Evolutionary conservation across 2,888 invertebrate genomes (phyloP).

Genomic region (Hartigia nigra): DNA sequence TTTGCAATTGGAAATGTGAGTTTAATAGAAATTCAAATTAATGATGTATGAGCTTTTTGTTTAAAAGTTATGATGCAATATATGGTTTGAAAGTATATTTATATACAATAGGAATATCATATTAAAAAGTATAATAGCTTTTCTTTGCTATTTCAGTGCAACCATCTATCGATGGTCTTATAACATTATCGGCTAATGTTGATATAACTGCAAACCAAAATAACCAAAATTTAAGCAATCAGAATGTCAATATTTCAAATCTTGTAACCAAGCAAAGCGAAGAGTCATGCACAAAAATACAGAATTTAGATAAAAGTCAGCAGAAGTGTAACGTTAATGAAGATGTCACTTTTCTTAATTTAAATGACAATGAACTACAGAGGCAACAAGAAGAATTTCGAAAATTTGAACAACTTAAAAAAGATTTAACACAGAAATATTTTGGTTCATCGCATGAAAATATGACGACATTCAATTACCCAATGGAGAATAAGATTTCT

Average conservation of each 20-base stretch:
- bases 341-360: conserved; percentile 12
- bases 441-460: conserved; percentile 31
- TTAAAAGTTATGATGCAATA: not conserved
- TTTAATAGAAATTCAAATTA: conserved; percentile 1
- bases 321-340: conserved; percentile 10
- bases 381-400: conserved; percentile 32
- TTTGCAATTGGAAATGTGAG: conserved; percentile 54
- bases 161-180: conserved; percentile 44
- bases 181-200: conserved; percentile 41
- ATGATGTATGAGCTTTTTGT: conserved; percentile 5
- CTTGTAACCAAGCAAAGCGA: conserved; percentile 11
- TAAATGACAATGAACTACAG: conserved; percentile 29
- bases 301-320: conserved; percentile 7
- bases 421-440: conserved; percentile 25
- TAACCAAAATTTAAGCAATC: conserved; percentile 3
- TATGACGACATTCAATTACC: conserved; percentile 31
- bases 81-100: not conserved
- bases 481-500: conserved; percentile 6
- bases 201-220: conserved; percentile 20
- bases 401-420: conserved; percentile 34
- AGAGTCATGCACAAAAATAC: not conserved
- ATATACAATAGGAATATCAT: conserved; percentile 1
- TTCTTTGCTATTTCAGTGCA: conserved; percentile 35
- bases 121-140: not conserved
- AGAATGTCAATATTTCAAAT: conserved; percentile 7